Percentiles rank a stretch among this genome's conserved stretches.
These are phyloP conservation scores for Keiferia lycopersicella DNA, from an alignment of 2,888 invertebrate genomes.

Conservation along the genomic window DNA sequence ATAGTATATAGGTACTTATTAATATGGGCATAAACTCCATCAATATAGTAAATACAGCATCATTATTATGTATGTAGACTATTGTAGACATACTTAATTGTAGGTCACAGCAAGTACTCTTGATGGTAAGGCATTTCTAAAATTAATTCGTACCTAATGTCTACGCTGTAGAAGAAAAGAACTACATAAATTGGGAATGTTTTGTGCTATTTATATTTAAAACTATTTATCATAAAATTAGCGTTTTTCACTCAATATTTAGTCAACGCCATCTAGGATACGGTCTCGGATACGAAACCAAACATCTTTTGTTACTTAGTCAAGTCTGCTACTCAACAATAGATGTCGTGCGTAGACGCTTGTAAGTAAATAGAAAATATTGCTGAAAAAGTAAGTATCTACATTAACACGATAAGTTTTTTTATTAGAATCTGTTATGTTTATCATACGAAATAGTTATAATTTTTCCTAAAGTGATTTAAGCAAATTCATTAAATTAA, in stretches of 20 bases:
- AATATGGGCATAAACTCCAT: no score
- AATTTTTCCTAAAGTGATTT: no score
- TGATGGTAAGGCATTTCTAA: neutral
- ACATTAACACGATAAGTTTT: neutral
- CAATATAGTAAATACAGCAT: no score
- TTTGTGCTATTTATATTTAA: neutral
- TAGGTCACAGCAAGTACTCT: no score
- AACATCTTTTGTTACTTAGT: neutral
- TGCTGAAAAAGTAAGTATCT: neutral
- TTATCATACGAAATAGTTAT: no score
- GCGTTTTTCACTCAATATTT: neutral
- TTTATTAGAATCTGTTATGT: no score
- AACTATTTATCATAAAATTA: neutral
- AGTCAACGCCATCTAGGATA: neutral
- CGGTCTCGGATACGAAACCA: neutral
- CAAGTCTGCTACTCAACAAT: neutral
- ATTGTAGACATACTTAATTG: no score
- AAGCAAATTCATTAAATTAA: no score
- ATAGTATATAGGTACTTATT: no score
- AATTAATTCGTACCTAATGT: neutral
- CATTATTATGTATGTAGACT: no score
- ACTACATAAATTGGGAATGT: neutral
- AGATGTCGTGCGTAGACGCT: neutral
- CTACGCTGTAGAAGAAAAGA: neutral
- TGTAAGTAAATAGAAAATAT: neutral